Percentiles rank a stretch among this genome's conserved stretches.
These are phyloP conservation scores for Ptyas mucosa DNA, from an alignment of 2,113 vertebrate genomes.

Conservation along the genomic window DNA sequence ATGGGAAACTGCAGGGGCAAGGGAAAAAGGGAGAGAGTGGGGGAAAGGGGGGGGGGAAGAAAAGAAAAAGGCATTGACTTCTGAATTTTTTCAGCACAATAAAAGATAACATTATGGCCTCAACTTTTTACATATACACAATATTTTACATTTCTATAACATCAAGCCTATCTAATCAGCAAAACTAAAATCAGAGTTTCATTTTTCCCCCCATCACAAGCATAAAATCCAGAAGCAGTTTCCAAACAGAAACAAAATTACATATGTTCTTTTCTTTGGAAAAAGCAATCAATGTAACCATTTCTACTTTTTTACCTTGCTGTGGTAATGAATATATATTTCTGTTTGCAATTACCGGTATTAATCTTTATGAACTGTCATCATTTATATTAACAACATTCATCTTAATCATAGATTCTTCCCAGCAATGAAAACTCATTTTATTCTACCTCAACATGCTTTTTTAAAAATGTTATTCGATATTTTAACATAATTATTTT, in stretches of 20 bases:
- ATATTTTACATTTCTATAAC: not conserved
- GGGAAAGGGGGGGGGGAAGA: accelerated
- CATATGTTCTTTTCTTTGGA: not conserved
- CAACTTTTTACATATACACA: not conserved
- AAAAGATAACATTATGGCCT: not conserved
- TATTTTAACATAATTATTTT: not conserved
- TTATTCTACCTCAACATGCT: not conserved
- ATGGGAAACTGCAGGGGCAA: not conserved
- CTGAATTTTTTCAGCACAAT: not conserved
- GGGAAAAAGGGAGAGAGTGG: not conserved
- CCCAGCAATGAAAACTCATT: not conserved
- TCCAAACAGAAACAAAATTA: not conserved
- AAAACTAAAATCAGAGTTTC: not conserved
- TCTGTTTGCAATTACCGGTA: not conserved
- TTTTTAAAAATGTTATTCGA: not conserved
- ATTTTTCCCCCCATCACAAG: not conserved
- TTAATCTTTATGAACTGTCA: not conserved
- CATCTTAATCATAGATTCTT: not conserved
- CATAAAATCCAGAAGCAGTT: not conserved
- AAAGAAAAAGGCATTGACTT: not conserved
- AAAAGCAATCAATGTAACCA: not conserved
- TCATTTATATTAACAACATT: not conserved
- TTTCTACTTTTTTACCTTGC: not conserved
- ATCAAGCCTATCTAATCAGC: not conserved
- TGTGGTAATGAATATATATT: not conserved